Evolutionary conservation across 1,140 invertebrate genomes (phyloP).

Genomic region (Sarcophaga bullata): DNA sequence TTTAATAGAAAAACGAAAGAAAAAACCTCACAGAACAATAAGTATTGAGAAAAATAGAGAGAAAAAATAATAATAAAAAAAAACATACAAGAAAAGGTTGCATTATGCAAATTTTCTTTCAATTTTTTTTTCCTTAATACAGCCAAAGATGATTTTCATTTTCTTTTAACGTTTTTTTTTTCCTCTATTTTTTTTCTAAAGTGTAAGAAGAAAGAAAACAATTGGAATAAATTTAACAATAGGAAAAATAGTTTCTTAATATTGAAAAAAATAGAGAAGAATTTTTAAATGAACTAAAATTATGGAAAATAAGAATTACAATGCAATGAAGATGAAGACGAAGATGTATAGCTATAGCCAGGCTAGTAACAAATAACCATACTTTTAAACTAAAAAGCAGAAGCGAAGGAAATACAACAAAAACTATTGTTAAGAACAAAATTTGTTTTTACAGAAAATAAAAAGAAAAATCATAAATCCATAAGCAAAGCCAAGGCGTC

Average conservation of each 20-base stretch:
- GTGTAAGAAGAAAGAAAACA: too few relatives aligned
- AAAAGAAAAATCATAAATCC: not conserved
- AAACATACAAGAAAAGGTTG: constrained; percentile 25
- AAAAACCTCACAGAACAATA: not conserved
- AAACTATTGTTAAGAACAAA: not conserved
- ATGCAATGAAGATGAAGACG: not conserved
- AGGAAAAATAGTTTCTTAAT: too few relatives aligned
- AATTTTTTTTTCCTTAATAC: not conserved
- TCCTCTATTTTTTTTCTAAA: too few relatives aligned
- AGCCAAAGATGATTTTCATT: constrained; percentile 1
- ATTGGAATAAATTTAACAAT: too few relatives aligned
- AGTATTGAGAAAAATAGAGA: not conserved
- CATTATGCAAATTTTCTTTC: constrained; percentile 29
- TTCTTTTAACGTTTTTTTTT: not conserved
- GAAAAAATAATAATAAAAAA: not conserved
- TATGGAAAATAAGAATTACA: not conserved
- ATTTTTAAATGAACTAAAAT: not conserved
- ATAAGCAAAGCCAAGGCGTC: not conserved
- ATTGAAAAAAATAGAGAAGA: not conserved
- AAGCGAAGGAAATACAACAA: not conserved
- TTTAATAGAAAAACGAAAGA: constrained; percentile 10
- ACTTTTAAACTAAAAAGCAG: not conserved
- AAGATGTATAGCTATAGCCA: not conserved
- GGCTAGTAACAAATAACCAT: too few relatives aligned
- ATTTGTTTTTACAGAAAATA: not conserved